Evolutionary conservation across 2,113 vertebrate species (phyloP).

Genomic region (Capreolus pygargus): DNA sequence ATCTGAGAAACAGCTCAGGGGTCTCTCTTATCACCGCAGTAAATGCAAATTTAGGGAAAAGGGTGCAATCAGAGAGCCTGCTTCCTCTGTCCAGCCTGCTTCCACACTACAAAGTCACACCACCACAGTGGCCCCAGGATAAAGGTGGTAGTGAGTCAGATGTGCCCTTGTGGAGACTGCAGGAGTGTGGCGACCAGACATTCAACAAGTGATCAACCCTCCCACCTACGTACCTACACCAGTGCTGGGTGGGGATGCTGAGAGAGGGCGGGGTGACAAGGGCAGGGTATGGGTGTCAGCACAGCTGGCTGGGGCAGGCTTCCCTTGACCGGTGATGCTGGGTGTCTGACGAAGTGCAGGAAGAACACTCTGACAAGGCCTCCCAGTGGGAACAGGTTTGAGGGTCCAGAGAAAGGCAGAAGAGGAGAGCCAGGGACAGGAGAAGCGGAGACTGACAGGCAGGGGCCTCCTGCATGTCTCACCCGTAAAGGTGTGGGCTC

Average conservation of each 20-base stretch:
- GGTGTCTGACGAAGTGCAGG: not conserved
- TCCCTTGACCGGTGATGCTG: not conserved
- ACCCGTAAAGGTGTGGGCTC: not conserved
- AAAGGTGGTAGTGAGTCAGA: not conserved
- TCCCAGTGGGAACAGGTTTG: not conserved
- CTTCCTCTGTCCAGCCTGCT: not conserved
- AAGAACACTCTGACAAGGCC: not conserved
- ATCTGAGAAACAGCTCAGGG: not conserved
- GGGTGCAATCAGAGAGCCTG: not conserved
- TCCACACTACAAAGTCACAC: not conserved
- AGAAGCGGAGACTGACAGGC: not conserved
- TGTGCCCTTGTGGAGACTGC: not conserved
- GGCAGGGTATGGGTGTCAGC: not conserved
- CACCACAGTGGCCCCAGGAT: no score
- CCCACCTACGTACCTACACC: not conserved
- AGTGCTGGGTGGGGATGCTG: not conserved
- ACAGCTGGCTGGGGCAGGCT: not conserved
- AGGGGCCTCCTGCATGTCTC: not conserved
- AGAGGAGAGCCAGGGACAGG: not conserved
- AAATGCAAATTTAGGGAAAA: not conserved
- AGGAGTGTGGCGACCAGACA: not conserved
- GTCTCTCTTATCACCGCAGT: not conserved
- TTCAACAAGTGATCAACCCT: not conserved
- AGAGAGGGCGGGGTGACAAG: not conserved
- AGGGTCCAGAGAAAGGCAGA: not conserved